A percentile compares a stretch with the other conserved stretches of the same genome.
Conservation (phyloP, 2,797 vertebrate species). For the Chaunax sp. region DNA sequence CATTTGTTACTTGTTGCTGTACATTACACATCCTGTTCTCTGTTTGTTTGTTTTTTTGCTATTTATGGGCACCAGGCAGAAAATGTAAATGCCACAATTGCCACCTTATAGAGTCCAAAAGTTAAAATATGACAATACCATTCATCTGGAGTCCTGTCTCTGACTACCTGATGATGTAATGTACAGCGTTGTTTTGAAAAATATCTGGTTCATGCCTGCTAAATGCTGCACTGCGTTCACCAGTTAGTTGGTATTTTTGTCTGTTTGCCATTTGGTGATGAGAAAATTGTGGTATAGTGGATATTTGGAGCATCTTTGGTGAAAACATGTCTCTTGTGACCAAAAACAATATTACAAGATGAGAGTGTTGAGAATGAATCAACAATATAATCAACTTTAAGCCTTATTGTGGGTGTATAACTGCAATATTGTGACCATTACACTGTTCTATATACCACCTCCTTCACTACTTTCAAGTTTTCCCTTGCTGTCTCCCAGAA, state of each 20-base stretch:
- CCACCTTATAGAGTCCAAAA: no score
- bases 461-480: constrained; percentile 42
- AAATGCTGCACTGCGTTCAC: background rate
- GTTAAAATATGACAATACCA: no score
- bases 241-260: no score
- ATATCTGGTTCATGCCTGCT: background rate
- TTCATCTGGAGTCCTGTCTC: no score
- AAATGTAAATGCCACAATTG: no score
- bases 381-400: background rate
- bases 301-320: no score
- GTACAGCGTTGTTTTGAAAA: no score
- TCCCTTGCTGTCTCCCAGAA: constrained; percentile 33
- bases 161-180: no score
- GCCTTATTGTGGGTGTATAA: background rate
- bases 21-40: no score
- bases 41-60: no score
- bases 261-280: background rate
- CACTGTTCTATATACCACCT: constrained; percentile 19
- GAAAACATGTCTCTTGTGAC: background rate
- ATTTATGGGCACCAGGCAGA: no score
- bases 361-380: background rate
- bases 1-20: no score
- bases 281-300: background rate
- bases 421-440: constrained; percentile 22
- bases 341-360: background rate